Percentiles rank a stretch among this genome's conserved stretches.
Conservation (phyloP, 2,888 invertebrate genomes). For the Chloroclystis v-ata region DNA sequence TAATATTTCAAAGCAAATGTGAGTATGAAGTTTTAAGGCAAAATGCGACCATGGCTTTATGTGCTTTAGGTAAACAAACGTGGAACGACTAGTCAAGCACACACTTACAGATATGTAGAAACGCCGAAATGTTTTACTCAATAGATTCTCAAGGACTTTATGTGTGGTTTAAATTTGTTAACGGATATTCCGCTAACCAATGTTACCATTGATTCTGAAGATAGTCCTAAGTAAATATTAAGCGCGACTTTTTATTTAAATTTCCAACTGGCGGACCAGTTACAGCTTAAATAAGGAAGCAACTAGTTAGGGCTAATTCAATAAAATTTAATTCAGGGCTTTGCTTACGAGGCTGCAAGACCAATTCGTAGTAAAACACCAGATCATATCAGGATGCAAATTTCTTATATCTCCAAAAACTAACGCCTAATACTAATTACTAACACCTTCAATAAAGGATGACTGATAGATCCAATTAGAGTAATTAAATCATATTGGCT, state of each 20-base stretch:
- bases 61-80: neutral
- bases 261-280: neutral
- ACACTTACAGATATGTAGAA: neutral
- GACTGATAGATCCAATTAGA: constrained; percentile 7
- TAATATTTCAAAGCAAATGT: too few relatives aligned
- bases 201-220: too few relatives aligned
- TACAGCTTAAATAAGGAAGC: constrained; percentile 4
- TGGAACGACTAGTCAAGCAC: neutral
- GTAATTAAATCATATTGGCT: constrained; percentile 27
- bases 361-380: too few relatives aligned
- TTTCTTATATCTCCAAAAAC: too few relatives aligned
- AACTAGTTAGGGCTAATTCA: constrained; percentile 15
- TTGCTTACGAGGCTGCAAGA: neutral
- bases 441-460: neutral
- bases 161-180: too few relatives aligned
- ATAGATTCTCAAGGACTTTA: neutral
- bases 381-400: too few relatives aligned
- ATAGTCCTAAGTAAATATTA: too few relatives aligned
- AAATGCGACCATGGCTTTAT: neutral
- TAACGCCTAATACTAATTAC: too few relatives aligned
- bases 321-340: constrained; percentile 3
- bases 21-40: too few relatives aligned
- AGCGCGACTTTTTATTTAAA: neutral
- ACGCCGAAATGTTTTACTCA: neutral
- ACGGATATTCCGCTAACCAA: too few relatives aligned